Conservation (phyloP, 2,797 vertebrate genomes). For the Carapus acus region DNA sequence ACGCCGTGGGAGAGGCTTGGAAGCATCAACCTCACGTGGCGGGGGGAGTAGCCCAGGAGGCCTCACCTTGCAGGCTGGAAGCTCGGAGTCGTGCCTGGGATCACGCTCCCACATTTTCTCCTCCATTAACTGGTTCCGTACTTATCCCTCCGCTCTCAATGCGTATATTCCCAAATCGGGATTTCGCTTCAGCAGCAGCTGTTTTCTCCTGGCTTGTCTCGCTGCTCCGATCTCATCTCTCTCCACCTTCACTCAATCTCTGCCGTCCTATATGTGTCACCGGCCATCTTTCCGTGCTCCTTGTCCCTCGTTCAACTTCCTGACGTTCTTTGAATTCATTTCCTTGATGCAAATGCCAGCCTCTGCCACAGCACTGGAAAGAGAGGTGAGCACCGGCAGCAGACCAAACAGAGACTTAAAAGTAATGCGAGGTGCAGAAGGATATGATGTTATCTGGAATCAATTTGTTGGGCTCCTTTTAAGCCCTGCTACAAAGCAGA, state of each 20-base stretch:
- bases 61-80: constrained; percentile 6
- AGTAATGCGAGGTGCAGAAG: neutral
- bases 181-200: constrained; percentile 48
- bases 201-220: constrained; percentile 46
- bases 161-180: constrained; percentile 43
- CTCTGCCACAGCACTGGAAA: neutral
- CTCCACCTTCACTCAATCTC: constrained; percentile 39
- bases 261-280: constrained; percentile 40
- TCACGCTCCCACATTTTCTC: constrained; percentile 26
- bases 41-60: neutral
- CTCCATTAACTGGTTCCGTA: constrained; percentile 25
- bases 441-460: neutral
- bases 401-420: neutral
- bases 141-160: constrained; percentile 39
- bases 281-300: constrained; percentile 32
- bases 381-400: neutral
- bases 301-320: constrained; percentile 25
- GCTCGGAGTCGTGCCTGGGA: constrained; percentile 22
- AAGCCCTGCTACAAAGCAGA: neutral
- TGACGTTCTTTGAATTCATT: constrained; percentile 28
- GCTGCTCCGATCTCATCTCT: constrained; percentile 36
- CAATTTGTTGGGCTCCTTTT: neutral
- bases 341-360: neutral
- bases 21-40: constrained; percentile 8
- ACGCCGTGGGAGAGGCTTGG: constrained; percentile 18